Percentiles rank a stretch among this genome's conserved stretches.
Evolutionary conservation across 2,797 vertebrate genomes (phyloP).

Genomic region (Discoglossus pictus): DNA sequence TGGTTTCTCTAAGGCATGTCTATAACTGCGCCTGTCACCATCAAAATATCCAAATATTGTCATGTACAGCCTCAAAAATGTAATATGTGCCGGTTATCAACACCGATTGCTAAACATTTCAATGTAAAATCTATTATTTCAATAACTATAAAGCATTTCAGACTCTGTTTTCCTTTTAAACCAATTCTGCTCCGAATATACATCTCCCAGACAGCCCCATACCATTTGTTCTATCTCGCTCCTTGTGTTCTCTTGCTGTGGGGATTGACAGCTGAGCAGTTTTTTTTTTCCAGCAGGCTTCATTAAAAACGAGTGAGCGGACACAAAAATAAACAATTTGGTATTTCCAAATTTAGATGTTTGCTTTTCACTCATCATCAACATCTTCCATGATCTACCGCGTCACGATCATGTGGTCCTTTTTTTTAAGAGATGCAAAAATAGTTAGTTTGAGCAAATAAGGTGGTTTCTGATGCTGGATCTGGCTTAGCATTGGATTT

Average conservation of each 20-base stretch:
- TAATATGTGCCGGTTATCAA: constrained; percentile 6
- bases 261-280: constrained; percentile 39
- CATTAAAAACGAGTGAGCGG: constrained; percentile 36
- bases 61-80: constrained; percentile 11
- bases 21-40: too few species aligned
- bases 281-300: constrained; percentile 20
- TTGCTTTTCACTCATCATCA: constrained; percentile 26
- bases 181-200: not conserved
- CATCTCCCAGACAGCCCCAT: constrained; percentile 3
- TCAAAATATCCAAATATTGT: too few species aligned
- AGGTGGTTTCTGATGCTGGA: too few species aligned
- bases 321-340: constrained; percentile 45
- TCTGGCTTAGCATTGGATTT: too few species aligned
- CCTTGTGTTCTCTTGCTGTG: constrained; percentile 7
- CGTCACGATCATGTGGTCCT: constrained; percentile 12
- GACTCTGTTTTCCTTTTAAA: too few species aligned
- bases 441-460: constrained; percentile 15
- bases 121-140: constrained; percentile 6
- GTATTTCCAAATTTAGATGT: constrained; percentile 37
- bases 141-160: not conserved
- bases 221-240: constrained; percentile 16
- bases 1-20: too few species aligned
- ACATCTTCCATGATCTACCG: constrained; percentile 14
- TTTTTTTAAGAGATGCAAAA: not conserved
- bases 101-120: not conserved